Percentiles rank a stretch among this genome's conserved stretches.
phyloP scores from a whole-genome alignment of 2,888 invertebrate species.

The Tetragonula carbonaria region DNA sequence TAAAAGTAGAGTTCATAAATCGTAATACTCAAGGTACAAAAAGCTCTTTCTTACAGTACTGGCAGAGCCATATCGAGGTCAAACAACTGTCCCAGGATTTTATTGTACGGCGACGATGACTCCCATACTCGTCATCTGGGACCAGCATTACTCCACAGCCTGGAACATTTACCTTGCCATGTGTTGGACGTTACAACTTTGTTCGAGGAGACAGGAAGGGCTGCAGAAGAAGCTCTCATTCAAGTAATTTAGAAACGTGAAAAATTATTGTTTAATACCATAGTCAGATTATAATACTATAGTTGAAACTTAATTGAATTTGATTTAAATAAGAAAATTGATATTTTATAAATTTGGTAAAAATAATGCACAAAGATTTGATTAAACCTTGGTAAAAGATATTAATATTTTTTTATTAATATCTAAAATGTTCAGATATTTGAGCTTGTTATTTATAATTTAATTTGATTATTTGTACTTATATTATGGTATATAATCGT shows the following conservation, averaged over 20 bases:
- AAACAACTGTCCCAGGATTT: conserved; percentile 83
- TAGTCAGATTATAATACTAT: not conserved
- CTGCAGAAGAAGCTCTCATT: conserved; percentile 92
- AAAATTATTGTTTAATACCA: too few species aligned
- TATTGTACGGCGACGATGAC: conserved; percentile 85
- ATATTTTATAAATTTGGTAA: not conserved
- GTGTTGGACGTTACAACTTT: conserved; percentile 88
- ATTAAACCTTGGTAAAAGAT: not conserved
- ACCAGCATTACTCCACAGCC: conserved; percentile 90
- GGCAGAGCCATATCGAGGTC: conserved; percentile 74
- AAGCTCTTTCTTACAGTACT: conserved; percentile 59
- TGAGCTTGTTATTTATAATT: not conserved
- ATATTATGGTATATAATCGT: too few species aligned
- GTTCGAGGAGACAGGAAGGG: conserved; percentile 87
- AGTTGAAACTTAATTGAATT: too few species aligned
- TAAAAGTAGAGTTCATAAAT: not conserved
- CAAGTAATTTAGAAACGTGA: conserved; percentile 85
- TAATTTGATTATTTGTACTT: not conserved
- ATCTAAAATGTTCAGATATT: not conserved
- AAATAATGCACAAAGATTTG: not conserved
- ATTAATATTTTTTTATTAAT: not conserved
- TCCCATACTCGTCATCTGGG: conserved; percentile 89
- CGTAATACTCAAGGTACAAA: not conserved
- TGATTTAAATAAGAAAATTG: not conserved
- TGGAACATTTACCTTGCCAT: conserved; percentile 90